Percentiles rank a stretch among this genome's conserved stretches.
These are phyloP conservation scores for Neodiprion lecontei DNA, from an alignment of 1,140 invertebrate genomes.

Conservation along the genomic window DNA sequence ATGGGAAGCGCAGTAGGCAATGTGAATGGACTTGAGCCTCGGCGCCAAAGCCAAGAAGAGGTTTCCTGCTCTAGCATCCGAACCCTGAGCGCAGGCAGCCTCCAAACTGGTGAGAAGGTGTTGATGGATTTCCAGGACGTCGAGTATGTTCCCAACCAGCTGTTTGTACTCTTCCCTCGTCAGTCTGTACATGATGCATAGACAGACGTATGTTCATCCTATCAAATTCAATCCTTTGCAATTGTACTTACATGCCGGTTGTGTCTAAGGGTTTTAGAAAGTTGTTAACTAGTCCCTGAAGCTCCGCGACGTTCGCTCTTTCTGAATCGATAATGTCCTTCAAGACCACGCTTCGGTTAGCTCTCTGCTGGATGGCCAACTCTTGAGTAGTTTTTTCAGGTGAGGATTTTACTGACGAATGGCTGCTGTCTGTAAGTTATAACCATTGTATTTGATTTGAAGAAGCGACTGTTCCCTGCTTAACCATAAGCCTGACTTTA, in stretches of 20 bases:
- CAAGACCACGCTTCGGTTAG: constrained; percentile 82
- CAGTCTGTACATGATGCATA: constrained; percentile 66
- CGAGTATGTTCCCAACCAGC: constrained; percentile 86
- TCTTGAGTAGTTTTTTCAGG: constrained; percentile 67
- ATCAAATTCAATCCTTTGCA: background rate
- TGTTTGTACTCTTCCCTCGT: constrained; percentile 85
- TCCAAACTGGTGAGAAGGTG: constrained; percentile 80
- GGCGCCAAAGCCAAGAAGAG: constrained; percentile 89
- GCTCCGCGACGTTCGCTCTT: constrained; percentile 84
- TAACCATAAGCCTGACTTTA: background rate
- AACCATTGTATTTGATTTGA: constrained; percentile 2
- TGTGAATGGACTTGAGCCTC: constrained; percentile 85
- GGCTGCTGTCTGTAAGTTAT: constrained; percentile 53
- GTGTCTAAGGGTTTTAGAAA: constrained; percentile 86
- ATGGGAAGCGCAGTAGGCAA: constrained; percentile 89
- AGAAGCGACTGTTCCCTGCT: background rate
- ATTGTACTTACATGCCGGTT: constrained; percentile 79
- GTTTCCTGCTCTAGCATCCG: constrained; percentile 88
- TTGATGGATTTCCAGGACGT: constrained; percentile 85
- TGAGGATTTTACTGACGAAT: constrained; percentile 65
- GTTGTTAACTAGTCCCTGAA: constrained; percentile 83
- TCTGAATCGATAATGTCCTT: constrained; percentile 95
- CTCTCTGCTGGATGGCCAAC: constrained; percentile 66
- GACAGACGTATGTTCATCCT: background rate
- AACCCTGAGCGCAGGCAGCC: constrained; percentile 72